phyloP scores from a whole-genome alignment of 2,888 invertebrate genomes.

The Ochropacha duplaris region DNA sequence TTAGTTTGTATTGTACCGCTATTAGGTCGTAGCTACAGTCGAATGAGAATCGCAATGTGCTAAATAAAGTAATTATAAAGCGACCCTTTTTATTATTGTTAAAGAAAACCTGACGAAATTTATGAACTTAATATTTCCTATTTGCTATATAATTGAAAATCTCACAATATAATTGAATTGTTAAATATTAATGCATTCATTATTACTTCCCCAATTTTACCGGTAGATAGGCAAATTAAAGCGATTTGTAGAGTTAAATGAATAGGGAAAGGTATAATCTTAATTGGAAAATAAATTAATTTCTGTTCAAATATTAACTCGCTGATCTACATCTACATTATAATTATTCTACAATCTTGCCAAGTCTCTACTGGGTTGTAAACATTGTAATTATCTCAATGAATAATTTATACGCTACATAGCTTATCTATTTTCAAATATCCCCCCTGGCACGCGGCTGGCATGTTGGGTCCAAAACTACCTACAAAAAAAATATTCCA shows the following conservation, averaged over 20 bases:
- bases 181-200: background rate
- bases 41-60: background rate
- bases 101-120: too few species aligned
- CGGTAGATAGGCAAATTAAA: background rate
- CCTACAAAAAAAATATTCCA: too few species aligned
- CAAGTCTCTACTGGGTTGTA: background rate
- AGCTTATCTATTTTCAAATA: background rate
- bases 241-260: background rate
- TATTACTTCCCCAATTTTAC: background rate
- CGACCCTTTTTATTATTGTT: too few species aligned
- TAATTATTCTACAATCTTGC: background rate
- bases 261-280: background rate
- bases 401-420: background rate
- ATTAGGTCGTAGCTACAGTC: background rate
- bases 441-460: too few species aligned
- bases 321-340: background rate
- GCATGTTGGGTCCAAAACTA: too few species aligned
- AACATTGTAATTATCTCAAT: background rate
- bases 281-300: background rate
- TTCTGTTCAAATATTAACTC: background rate
- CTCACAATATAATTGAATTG: background rate
- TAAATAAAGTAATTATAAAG: background rate
- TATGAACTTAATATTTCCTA: background rate
- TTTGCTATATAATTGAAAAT: background rate
- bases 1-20: background rate